Base-by-base conservation (phyloP, 1,140 invertebrate genomes). In the Matsumurasca onukii region DNA sequence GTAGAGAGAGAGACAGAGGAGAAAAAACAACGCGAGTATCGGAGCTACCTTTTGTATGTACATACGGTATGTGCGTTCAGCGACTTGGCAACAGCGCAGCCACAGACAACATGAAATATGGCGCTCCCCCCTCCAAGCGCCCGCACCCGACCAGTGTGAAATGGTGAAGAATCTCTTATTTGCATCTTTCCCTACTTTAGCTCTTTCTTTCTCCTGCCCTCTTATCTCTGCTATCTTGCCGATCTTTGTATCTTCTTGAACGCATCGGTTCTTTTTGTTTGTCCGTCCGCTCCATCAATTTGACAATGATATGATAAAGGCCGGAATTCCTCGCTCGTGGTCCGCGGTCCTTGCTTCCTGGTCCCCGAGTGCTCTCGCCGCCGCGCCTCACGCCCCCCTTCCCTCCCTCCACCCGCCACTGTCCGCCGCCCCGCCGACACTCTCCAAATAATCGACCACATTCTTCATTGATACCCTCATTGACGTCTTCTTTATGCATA, bases 51-150 rank as follows among this genome's bases (percentile, higher is more conserved):
- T 64, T 27, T 52, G 64, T 64, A 52, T 62, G 62, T 64, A 52
- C 55, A 39, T 31, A 49, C 55, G 57, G 52, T 59, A 69, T 69
- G 55, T 51, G 67, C 55, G 31, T 59, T 59, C 62, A 34, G 57
- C 30, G 63, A 57, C 31, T 59, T 34, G 69, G 69, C 69, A 70
- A 70, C 69, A 29, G n/a, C 48, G 69, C 31, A 24, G 62, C 22
- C 62, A 27, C 67, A 64, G 69, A 70, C 69, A 64, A 70, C 69
- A 70, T 70, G 69, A 70, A 70, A 70, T 70, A 70, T 70, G 69
- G 69, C 69, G 62, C 31, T 29, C 61, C 34, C 61, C 61, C 29
- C 25, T 27, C 61, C n/a, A 31, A 9, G 5, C 5, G 3, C 17
- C 3, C 24, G 51, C 51, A 9, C 51, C 22, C 17, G 17, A 20